These are phyloP conservation scores for Coranthus polyacanthus DNA, from an alignment of 2,797 vertebrate species.

Conservation along the genomic window DNA sequence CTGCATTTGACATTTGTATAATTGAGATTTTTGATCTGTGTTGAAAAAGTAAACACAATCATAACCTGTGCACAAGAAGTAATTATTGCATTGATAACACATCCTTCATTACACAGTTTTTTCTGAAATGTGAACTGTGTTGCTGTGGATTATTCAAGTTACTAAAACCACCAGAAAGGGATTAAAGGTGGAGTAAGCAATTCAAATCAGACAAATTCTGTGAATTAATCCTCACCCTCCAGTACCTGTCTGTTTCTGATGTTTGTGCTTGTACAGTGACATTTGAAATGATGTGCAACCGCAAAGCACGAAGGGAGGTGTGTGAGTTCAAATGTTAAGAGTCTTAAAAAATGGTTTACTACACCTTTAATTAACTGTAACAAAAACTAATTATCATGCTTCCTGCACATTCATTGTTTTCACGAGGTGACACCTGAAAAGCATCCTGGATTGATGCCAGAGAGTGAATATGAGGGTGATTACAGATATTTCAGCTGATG, in stretches of 20 bases:
- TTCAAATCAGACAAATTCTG: too few relatives aligned
- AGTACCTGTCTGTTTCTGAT: too few relatives aligned
- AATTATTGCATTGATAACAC: conserved; percentile 29
- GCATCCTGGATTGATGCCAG: background rate
- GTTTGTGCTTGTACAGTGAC: too few relatives aligned
- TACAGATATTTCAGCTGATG: background rate
- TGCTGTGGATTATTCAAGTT: conserved; percentile 30
- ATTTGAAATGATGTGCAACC: too few relatives aligned
- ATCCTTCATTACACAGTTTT: conserved; percentile 14
- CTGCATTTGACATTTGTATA: background rate
- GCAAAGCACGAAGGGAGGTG: too few relatives aligned
- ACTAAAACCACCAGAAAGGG: conserved; percentile 18
- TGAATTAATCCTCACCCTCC: too few relatives aligned
- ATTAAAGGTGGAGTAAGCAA: conserved; percentile 22
- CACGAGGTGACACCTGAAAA: conserved; percentile 8
- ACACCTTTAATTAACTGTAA: too few relatives aligned
- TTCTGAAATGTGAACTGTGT: conserved; percentile 17
- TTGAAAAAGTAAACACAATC: background rate
- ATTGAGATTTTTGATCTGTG: conserved; percentile 10
- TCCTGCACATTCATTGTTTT: conserved; percentile 11
- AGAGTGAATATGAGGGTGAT: conserved; percentile 18
- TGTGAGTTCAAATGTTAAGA: too few relatives aligned
- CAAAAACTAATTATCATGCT: conserved; percentile 7
- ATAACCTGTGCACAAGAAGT: conserved; percentile 10
- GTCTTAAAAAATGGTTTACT: too few relatives aligned